A percentile compares a stretch with the other conserved stretches of the same genome.
phyloP scores from a whole-genome alignment of 2,113 vertebrate genomes.

The Corythaixoides concolor region DNA sequence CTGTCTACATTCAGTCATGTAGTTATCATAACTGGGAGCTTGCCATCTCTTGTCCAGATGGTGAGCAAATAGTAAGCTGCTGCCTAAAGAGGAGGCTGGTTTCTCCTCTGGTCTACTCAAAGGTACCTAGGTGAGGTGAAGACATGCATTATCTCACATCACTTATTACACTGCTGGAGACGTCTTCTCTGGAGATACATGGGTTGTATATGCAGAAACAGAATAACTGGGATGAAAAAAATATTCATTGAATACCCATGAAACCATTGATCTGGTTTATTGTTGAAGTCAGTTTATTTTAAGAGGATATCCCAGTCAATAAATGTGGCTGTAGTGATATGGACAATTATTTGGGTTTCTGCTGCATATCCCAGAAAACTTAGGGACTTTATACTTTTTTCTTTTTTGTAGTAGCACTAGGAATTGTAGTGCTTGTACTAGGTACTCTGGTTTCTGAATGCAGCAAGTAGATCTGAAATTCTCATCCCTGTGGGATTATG shows the following conservation, averaged over 20 bases:
- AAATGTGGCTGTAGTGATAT: not conserved
- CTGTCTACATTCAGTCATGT: not conserved
- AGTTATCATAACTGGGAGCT: constrained; percentile 18
- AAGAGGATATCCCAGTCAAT: not conserved
- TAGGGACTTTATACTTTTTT: not conserved
- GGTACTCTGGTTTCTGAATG: constrained; percentile 5
- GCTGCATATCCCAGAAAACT: not conserved
- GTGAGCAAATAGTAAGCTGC: constrained; percentile 8
- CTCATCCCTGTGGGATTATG: constrained; percentile 68
- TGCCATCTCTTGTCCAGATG: constrained; percentile 33
- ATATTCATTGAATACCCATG: not conserved
- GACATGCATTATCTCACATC: constrained; percentile 34
- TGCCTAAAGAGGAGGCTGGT: constrained; percentile 48
- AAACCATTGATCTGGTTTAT: not conserved
- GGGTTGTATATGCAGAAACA: not conserved
- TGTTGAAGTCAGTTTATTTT: not conserved
- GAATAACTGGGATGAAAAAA: not conserved
- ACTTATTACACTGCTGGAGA: not conserved
- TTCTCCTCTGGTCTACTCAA: constrained; percentile 15
- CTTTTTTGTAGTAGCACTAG: not conserved
- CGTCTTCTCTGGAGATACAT: not conserved
- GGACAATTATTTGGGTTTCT: not conserved
- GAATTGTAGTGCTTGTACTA: not conserved
- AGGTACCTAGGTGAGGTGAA: constrained; percentile 50
- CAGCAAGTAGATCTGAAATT: constrained; percentile 10